Evolutionary conservation across 1,140 invertebrate genomes (phyloP).

Genomic region (Drosophila aff.): DNA sequence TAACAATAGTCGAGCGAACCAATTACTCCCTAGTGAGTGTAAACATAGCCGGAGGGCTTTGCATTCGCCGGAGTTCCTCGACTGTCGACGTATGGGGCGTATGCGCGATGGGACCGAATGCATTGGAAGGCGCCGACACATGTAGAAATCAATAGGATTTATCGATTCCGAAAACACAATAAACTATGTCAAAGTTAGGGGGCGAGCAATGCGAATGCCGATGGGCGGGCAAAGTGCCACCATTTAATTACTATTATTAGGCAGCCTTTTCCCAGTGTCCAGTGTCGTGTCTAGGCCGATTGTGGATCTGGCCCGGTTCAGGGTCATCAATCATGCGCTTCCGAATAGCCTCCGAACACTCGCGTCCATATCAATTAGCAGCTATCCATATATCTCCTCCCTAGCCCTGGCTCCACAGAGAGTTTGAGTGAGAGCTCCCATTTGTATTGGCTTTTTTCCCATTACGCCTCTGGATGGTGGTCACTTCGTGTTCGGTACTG

Average conservation of each 20-base stretch:
- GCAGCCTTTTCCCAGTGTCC: constrained; percentile 8
- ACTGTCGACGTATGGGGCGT: constrained; percentile 33
- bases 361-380: constrained; percentile 48
- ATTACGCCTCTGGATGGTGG: constrained; percentile 49
- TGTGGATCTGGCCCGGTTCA: constrained; percentile 9
- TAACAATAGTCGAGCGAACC: constrained; percentile 63
- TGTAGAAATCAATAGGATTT: constrained; percentile 66
- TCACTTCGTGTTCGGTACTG: constrained; percentile 32
- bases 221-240: constrained; percentile 46
- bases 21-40: constrained; percentile 67
- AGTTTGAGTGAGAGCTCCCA: constrained; percentile 14
- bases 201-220: constrained; percentile 62
- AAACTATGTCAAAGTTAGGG: constrained; percentile 78
- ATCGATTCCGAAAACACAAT: constrained; percentile 56
- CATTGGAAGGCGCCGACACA: constrained; percentile 23
- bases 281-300: constrained; percentile 31
- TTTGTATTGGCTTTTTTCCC: constrained; percentile 34
- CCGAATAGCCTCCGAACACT: constrained; percentile 23
- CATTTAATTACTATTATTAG: constrained; percentile 75
- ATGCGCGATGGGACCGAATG: constrained; percentile 47
- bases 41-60: constrained; percentile 34
- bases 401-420: not conserved
- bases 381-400: constrained; percentile 42
- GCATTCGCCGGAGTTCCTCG: constrained; percentile 5
- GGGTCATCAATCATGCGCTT: constrained; percentile 64